phyloP scores from a whole-genome alignment of 30 jellyfish, hydroid and myxozoan genomes.

The Phacellophora camtschatica region DNA sequence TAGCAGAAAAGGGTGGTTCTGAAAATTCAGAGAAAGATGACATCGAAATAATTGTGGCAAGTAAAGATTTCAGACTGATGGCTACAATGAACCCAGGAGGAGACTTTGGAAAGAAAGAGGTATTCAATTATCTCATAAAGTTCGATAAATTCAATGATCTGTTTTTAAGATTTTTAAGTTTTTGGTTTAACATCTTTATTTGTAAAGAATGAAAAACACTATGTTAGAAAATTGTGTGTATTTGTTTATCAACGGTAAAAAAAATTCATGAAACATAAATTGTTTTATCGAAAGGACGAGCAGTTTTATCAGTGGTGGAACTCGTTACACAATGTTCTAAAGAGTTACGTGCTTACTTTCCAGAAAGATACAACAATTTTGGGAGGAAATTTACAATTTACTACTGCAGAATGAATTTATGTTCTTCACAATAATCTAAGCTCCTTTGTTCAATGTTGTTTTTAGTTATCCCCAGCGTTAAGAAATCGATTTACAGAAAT shows the following conservation, averaged over 20 bases:
- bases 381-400: too few species aligned
- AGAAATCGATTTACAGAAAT: constrained; percentile 97
- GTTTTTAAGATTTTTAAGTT: background rate
- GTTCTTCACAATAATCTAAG: too few species aligned
- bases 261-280: too few species aligned
- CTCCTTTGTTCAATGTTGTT: too few species aligned
- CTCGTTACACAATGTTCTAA: too few species aligned
- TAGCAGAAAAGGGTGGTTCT: constrained; percentile 90
- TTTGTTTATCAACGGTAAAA: too few species aligned
- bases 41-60: constrained; percentile 73
- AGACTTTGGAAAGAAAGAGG: constrained; percentile 98
- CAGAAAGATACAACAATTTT: too few species aligned
- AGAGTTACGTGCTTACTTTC: too few species aligned
- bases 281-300: too few species aligned
- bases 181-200: background rate
- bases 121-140: background rate
- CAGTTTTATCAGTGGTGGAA: too few species aligned
- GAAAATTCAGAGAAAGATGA: constrained; percentile 24
- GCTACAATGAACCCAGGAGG: constrained; percentile 99
- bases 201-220: background rate
- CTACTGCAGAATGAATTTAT: too few species aligned
- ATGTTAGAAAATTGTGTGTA: too few species aligned
- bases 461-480: constrained; percentile 93
- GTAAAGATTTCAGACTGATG: constrained; percentile 65
- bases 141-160: background rate